These are phyloP conservation scores for Glandiceps talaboti DNA, from an alignment of 53 echinoderm and acorn worm species.

Conservation along the genomic window DNA sequence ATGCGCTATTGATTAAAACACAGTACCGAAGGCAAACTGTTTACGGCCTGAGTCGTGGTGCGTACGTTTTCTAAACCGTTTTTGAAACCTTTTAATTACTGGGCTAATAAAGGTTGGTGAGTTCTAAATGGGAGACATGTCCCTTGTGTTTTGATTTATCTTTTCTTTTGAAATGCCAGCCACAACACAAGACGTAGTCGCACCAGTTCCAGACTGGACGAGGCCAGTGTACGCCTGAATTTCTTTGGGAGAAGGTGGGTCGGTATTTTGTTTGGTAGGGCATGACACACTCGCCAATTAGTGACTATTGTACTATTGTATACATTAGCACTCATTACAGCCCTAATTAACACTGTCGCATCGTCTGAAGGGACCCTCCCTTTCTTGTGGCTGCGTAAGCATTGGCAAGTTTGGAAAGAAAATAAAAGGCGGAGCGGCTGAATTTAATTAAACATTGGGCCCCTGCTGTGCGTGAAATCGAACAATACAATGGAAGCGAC, in stretches of 20 bases:
- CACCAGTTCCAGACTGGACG: neutral
- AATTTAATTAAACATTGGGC: neutral
- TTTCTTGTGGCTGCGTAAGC: neutral
- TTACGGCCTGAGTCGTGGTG: neutral
- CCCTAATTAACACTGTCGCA: neutral
- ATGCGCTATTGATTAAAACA: neutral
- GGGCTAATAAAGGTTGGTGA: neutral
- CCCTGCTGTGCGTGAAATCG: neutral
- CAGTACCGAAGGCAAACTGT: neutral
- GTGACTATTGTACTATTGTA: neutral
- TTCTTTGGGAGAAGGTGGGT: neutral
- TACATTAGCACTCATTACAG: neutral
- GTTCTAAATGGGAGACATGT: neutral
- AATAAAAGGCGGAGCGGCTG: neutral
- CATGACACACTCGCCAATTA: neutral
- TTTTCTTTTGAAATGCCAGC: neutral
- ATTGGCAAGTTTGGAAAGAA: neutral
- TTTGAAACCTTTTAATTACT: neutral
- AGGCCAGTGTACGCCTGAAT: neutral
- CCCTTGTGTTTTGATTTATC: neutral
- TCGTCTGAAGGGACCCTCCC: neutral
- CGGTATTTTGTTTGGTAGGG: neutral
- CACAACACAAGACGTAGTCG: neutral
- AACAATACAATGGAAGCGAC: neutral
- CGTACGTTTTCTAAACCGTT: neutral